Percentiles rank a stretch among this genome's conserved stretches.
Conservation (phyloP, 1,140 invertebrate species). For the Diabrotica undecimpunctata region DNA sequence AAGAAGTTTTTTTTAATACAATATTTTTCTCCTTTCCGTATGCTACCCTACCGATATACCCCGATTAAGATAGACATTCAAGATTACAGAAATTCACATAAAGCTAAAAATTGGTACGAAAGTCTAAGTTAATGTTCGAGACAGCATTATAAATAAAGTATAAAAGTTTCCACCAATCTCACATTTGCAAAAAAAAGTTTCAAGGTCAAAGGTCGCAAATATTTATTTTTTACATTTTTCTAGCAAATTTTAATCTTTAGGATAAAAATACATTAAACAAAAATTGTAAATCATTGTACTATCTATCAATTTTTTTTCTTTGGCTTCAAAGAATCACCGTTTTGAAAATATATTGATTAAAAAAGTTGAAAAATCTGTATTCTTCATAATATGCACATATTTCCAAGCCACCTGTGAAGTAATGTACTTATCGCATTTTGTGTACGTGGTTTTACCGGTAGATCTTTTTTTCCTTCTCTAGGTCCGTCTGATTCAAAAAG, state of each 20-base stretch:
- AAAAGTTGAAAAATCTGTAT: background rate
- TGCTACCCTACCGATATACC: background rate
- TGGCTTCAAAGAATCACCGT: background rate
- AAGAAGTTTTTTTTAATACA: too few species aligned
- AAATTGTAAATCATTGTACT: background rate
- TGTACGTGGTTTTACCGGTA: background rate
- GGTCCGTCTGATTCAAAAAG: too few species aligned
- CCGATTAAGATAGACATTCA: background rate
- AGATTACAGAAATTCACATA: background rate
- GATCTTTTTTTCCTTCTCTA: too few species aligned
- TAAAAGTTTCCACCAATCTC: background rate
- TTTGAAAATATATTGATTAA: background rate
- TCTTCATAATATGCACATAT: background rate
- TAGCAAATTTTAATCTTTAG: background rate
- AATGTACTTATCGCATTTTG: background rate
- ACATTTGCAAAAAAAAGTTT: background rate
- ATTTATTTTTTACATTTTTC: background rate
- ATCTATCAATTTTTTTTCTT: background rate
- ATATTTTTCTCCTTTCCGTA: too few species aligned
- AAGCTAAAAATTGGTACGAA: background rate
- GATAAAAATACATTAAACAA: background rate
- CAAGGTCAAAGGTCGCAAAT: background rate
- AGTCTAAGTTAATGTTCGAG: too few species aligned
- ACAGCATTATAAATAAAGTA: background rate
- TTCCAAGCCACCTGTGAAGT: background rate